These are phyloP conservation scores for Catostomus latipinnis DNA, from an alignment of 2,797 vertebrate species.

Conservation along the genomic window DNA sequence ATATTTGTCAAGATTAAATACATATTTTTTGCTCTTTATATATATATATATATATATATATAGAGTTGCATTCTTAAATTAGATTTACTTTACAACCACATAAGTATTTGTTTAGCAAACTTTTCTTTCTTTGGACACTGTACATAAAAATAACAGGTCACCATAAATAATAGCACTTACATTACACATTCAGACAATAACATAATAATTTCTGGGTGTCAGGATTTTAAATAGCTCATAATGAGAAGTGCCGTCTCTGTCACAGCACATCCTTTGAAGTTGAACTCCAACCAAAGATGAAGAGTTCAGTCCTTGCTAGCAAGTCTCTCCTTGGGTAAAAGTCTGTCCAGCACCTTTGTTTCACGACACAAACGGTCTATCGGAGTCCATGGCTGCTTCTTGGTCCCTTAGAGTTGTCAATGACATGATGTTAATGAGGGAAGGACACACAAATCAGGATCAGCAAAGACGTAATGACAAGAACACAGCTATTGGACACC, in stretches of 20 bases:
- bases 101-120: slow-evolving; percentile 56
- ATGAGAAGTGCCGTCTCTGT: slow-evolving; percentile 61
- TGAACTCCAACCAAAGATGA: slow-evolving; percentile 23
- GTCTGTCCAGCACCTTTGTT: not conserved
- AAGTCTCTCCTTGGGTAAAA: slow-evolving; percentile 25
- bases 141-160: slow-evolving; percentile 74
- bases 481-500: slow-evolving; percentile 9
- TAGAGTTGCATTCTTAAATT: slow-evolving; percentile 78
- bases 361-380: not conserved
- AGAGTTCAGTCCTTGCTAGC: not conserved
- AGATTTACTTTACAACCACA: slow-evolving; percentile 69
- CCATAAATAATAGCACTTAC: slow-evolving; percentile 79
- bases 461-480: slow-evolving; percentile 41
- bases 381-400: slow-evolving; percentile 22
- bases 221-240: slow-evolving; percentile 77
- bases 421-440: not conserved
- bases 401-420: slow-evolving; percentile 32
- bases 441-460: slow-evolving; percentile 28
- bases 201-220: slow-evolving; percentile 74
- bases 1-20: slow-evolving; percentile 83
- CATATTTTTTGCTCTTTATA: slow-evolving; percentile 68
- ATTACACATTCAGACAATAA: slow-evolving; percentile 77
- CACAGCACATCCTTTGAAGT: slow-evolving; percentile 35
- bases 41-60: slow-evolving; percentile 72
- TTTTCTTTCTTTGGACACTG: slow-evolving; percentile 69